phyloP scores from a whole-genome alignment of 2,888 invertebrate genomes.

The Drosophila engyochracea region DNA sequence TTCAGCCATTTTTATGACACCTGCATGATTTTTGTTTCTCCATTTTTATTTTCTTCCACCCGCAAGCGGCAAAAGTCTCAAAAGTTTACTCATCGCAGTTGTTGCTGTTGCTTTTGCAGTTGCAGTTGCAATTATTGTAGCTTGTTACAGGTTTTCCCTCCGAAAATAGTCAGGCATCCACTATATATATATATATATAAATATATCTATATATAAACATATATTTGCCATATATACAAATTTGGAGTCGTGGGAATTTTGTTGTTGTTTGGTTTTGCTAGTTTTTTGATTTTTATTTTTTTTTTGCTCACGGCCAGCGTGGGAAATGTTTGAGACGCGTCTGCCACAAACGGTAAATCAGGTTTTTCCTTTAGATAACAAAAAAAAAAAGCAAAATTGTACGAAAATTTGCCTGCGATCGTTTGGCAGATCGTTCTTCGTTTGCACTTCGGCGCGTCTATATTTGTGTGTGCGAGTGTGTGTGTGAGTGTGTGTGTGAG shows the following conservation, averaged over 20 bases:
- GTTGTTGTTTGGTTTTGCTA: constrained; percentile 33
- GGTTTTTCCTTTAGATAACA: constrained; percentile 71
- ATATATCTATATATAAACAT: constrained; percentile 39
- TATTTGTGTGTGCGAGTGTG: neutral
- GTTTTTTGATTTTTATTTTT: constrained; percentile 50
- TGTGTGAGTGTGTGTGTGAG: neutral
- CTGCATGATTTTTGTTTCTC: constrained; percentile 72
- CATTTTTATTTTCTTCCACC: constrained; percentile 46
- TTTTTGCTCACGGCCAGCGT: constrained; percentile 68
- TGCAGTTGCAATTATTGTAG: constrained; percentile 72
- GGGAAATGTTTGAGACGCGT: constrained; percentile 74
- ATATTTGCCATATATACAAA: constrained; percentile 74
- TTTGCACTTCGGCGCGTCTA: constrained; percentile 21
- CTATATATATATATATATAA: constrained; percentile 41
- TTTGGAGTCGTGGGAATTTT: constrained; percentile 83
- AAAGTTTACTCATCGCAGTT: constrained; percentile 40
- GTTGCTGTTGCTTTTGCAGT: constrained; percentile 17
- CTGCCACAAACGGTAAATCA: constrained; percentile 75
- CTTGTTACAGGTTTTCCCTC: constrained; percentile 69
- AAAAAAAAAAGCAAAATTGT: constrained; percentile 47
- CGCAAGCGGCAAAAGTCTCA: constrained; percentile 46
- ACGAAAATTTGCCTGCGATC: constrained; percentile 76
- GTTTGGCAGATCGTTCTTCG: constrained; percentile 60
- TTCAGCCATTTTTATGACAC: constrained; percentile 71
- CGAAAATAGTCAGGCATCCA: constrained; percentile 42